A percentile compares a stretch with the other conserved stretches of the same genome.
Conservation (phyloP, 2,888 invertebrate species). For the Branchinecta sandiegonensis region DNA sequence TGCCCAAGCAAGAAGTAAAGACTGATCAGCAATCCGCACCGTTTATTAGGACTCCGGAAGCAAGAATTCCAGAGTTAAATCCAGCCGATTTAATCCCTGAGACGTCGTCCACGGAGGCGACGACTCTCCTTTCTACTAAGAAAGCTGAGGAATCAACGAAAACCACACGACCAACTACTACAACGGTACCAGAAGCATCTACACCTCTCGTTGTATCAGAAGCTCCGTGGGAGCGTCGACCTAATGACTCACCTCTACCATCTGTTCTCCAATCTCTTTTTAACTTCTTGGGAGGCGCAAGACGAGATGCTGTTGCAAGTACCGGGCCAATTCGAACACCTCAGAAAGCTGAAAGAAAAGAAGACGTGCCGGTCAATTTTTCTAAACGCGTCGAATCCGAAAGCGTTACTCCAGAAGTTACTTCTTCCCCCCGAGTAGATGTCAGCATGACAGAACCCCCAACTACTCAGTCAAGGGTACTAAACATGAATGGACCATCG, state of each 20-base stretch:
- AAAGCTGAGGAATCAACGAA: too few species aligned
- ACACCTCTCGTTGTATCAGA: background rate
- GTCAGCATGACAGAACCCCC: background rate
- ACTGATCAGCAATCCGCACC: background rate
- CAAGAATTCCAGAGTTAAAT: too few species aligned
- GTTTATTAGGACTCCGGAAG: background rate
- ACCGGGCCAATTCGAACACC: background rate
- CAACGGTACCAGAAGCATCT: background rate
- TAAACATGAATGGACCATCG: background rate
- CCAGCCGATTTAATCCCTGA: too few species aligned
- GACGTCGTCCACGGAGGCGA: background rate
- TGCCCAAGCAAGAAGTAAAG: background rate
- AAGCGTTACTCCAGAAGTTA: background rate
- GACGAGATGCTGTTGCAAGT: background rate
- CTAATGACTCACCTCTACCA: background rate
- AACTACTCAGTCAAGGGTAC: background rate
- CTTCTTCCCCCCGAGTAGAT: background rate
- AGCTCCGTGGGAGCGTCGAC: constrained; percentile 6
- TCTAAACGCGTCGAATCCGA: background rate
- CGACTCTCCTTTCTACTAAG: too few species aligned
- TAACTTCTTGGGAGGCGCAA: background rate
- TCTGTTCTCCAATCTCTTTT: background rate
- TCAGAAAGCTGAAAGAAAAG: background rate
- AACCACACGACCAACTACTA: too few species aligned
- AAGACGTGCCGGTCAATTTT: background rate